phyloP scores from a whole-genome alignment of 1,140 invertebrate genomes.

The Atopsyche davidsoni region DNA sequence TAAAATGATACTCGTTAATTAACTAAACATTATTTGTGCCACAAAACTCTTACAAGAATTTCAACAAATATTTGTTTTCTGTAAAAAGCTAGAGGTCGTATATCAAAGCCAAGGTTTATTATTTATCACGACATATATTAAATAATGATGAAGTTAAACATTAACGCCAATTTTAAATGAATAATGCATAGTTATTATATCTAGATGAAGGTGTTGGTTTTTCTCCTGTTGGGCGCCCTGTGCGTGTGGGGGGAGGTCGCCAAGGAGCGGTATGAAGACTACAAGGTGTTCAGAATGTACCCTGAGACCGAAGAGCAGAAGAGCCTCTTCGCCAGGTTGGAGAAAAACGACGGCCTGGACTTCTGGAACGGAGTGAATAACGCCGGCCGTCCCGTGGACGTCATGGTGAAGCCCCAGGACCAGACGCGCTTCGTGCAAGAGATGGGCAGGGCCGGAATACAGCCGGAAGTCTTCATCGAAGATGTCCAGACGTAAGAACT shows the following conservation, averaged over 20 bases:
- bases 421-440: slow-evolving; percentile 5
- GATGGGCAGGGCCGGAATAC: slow-evolving; percentile 10
- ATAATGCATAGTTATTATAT: slow-evolving; percentile 2
- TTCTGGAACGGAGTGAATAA: slow-evolving; percentile 25
- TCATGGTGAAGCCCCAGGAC: slow-evolving; percentile 18
- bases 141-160: not conserved
- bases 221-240: not conserved
- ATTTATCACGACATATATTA: not conserved
- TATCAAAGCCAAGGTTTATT: too few relatives aligned
- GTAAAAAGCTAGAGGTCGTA: too few relatives aligned
- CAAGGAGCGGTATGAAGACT: slow-evolving; percentile 10
- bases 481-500: slow-evolving; percentile 18
- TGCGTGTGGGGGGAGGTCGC: not conserved
- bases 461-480: slow-evolving; percentile 5
- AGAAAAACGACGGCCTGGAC: slow-evolving; percentile 16
- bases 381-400: slow-evolving; percentile 35
- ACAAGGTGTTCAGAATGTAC: slow-evolving; percentile 17
- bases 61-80: too few relatives aligned
- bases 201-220: slow-evolving; percentile 8
- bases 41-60: not conserved
- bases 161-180: not conserved
- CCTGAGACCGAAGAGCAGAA: slow-evolving; percentile 13
- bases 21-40: not conserved
- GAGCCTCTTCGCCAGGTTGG: not conserved
- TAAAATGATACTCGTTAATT: not conserved